Evolutionary conservation across 2,888 invertebrate species (phyloP), one percentile per base, ranked within the genome.

Genomic region (Andrena chrysosceles): DNA sequence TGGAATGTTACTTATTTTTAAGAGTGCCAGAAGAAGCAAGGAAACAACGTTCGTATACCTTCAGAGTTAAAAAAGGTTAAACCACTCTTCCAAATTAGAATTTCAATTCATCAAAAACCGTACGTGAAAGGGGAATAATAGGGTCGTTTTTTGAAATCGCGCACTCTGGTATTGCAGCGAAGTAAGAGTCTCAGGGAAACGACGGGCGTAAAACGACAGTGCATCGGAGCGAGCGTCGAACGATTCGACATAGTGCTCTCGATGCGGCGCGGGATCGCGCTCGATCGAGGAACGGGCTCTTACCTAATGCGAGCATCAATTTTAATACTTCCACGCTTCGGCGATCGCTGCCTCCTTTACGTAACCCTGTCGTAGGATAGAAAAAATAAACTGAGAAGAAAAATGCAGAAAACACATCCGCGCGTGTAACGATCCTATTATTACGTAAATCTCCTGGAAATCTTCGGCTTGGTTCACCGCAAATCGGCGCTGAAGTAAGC

Each of bases 401-500:
- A 71, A 83, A 67, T 59, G 42, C 49, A 73, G 52, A 63, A 75
- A 71, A 78, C 52, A 86, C 63, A 68, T 52, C 59, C 49, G 49
- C 48, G 66, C 56, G 68, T 82, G 35, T 87, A 82, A 83, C 78
- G 78, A 86, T 81, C 66, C 75, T 63, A 80, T 82, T 83, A 83
- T 90, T 90, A 85, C 82, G 73, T 84, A 89, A 90, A 85, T 23
- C 23, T 26, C 26, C 10, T 70, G 77, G 75, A 81, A 84, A 84
- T 82, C 71, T 74, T 63, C 77, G 74, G 49, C 71, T 78, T 63
- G 59, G 63, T 60, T 72, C 16, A 49, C 71, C 67, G 63, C 69
- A 79, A 85, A 88, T 85, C 81, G 81, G 63, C 76, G 31, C 56
- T 80, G 83, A 82, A 60, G 67, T 70, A 76, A 33, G 13, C 59